Conservation (phyloP, 1,140 invertebrate species). For the Cydia fagiglandana region DNA sequence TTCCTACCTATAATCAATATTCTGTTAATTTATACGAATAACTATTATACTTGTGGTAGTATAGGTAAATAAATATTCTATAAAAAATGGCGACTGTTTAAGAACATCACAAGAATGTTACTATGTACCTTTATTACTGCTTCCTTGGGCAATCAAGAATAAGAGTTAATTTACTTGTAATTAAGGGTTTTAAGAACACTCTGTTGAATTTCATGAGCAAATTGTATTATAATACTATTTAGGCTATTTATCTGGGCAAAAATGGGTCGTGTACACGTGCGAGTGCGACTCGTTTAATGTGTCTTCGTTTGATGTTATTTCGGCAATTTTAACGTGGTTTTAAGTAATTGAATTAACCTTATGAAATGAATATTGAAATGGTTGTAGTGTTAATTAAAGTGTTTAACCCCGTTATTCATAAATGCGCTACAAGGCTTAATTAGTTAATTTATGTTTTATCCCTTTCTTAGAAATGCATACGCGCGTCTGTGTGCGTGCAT, state of each 20-base stretch:
- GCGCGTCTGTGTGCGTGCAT: no score
- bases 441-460: no score
- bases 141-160: constrained; percentile 14
- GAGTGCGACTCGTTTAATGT: background rate
- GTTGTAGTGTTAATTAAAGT: background rate
- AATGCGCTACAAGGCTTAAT: no score
- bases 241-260: background rate
- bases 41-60: background rate
- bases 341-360: background rate
- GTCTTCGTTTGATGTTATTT: background rate
- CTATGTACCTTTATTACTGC: constrained; percentile 13
- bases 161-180: constrained; percentile 25
- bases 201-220: constrained; percentile 19
- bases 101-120: constrained; percentile 18
- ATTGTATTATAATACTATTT: constrained; percentile 23
- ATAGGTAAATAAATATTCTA: background rate
- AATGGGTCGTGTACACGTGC: constrained; percentile 2
- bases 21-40: background rate
- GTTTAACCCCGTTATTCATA: no score
- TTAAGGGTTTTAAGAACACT: constrained; percentile 21
- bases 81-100: constrained; percentile 8
- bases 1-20: no score
- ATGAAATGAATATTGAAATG: background rate
- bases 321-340: background rate
- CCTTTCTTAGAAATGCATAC: no score